These are phyloP conservation scores for Notarius quadriscutis DNA, from an alignment of 2,113 vertebrate species.

Conservation along the genomic window DNA sequence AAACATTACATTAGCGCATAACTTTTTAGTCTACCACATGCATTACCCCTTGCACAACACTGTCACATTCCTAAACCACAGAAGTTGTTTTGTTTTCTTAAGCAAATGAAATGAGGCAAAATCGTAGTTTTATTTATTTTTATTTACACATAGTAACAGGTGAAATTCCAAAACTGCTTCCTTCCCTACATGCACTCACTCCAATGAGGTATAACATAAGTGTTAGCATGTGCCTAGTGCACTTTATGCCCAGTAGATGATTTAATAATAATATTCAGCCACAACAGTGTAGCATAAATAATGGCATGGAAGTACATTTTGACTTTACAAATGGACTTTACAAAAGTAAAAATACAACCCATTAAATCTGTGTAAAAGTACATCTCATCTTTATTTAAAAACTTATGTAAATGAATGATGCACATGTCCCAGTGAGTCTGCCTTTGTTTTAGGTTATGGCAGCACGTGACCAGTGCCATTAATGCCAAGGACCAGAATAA, in stretches of 20 bases:
- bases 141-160: not conserved
- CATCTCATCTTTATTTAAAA: not conserved
- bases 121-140: too few species aligned
- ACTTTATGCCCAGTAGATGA: not conserved
- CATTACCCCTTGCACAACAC: not conserved
- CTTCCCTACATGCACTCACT: not conserved
- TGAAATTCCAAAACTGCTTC: not conserved
- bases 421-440: not conserved
- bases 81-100: not conserved
- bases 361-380: not conserved
- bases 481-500: conserved; percentile 82
- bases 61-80: not conserved
- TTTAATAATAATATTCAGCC: not conserved
- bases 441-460: conserved; percentile 82
- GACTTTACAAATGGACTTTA: not conserved
- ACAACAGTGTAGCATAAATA: not conserved
- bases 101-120: not conserved
- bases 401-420: not conserved
- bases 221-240: not conserved
- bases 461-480: conserved; percentile 89
- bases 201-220: not conserved
- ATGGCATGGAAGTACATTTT: not conserved
- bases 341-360: not conserved
- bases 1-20: not conserved
- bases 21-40: not conserved